phyloP scores from a whole-genome alignment of 2,797 vertebrate genomes.

The Dermochelys coriacea region DNA sequence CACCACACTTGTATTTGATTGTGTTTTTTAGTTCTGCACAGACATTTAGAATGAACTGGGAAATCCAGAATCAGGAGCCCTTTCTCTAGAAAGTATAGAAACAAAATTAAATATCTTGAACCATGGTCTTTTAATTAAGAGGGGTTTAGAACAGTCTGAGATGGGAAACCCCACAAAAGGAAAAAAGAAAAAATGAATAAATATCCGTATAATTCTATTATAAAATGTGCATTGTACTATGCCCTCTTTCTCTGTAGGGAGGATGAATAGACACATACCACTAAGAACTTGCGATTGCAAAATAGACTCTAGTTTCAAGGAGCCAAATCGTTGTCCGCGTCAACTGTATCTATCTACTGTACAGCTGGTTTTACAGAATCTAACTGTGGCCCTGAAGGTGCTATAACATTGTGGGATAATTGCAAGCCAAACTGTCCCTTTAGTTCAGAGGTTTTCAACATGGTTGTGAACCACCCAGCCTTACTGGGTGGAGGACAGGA shows the following conservation, averaged over 20 bases:
- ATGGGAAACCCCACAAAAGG: background rate
- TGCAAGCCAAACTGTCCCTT: background rate
- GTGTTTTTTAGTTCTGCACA: background rate
- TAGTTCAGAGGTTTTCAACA: background rate
- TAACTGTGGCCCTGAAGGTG: background rate
- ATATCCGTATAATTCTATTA: background rate
- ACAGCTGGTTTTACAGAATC: background rate
- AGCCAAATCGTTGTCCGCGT: rapidly evolving
- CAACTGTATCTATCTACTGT: background rate
- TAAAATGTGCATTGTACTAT: background rate
- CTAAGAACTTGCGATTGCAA: background rate
- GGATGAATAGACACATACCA: background rate
- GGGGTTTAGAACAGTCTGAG: background rate
- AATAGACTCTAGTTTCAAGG: background rate
- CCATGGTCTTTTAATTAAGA: background rate
- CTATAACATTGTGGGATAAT: conserved; percentile 10
- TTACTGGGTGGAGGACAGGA: background rate
- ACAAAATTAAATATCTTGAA: background rate
- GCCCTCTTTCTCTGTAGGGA: background rate
- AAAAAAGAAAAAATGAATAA: background rate
- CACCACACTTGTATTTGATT: rapidly evolving
- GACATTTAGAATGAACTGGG: background rate
- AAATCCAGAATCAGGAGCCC: background rate
- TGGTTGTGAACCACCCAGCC: background rate
- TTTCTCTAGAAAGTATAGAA: background rate